Evolutionary conservation across 2,888 invertebrate genomes (phyloP).

Genomic region (Itoplectis maculator): DNA sequence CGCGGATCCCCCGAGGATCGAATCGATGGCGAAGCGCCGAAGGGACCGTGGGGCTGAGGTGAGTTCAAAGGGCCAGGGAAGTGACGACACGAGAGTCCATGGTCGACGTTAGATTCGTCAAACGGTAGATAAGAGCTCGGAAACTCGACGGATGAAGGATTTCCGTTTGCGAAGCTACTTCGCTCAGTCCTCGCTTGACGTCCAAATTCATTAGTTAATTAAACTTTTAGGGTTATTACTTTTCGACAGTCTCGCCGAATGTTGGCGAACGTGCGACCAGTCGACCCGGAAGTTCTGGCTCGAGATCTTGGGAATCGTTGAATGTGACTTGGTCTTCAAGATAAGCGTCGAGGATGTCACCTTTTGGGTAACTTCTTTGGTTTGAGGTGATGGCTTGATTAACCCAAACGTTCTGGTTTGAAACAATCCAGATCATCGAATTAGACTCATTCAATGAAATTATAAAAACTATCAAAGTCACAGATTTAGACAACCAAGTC

Average conservation of each 20-base stretch:
- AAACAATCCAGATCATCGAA: too few relatives aligned
- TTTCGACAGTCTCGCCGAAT: not conserved
- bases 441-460: too few relatives aligned
- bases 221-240: constrained; percentile 43
- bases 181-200: too few relatives aligned
- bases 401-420: too few relatives aligned
- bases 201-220: constrained; percentile 65
- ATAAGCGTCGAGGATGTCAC: too few relatives aligned
- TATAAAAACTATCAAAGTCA: too few relatives aligned
- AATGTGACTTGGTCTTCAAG: too few relatives aligned
- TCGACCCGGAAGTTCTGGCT: not conserved
- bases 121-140: constrained; percentile 16
- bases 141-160: not conserved
- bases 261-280: not conserved
- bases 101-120: constrained; percentile 34
- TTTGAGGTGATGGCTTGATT: too few relatives aligned
- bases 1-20: constrained; percentile 52
- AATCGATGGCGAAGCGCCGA: constrained; percentile 65
- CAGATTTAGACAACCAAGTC: too few relatives aligned
- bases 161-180: constrained; percentile 10
- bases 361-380: too few relatives aligned
- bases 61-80: constrained; percentile 15
- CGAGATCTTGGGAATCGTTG: not conserved
- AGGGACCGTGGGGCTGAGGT: not conserved
- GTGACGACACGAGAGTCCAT: not conserved